These are phyloP conservation scores for Salpingus planirostris DNA, from an alignment of 2,888 invertebrate species.

Conservation along the genomic window DNA sequence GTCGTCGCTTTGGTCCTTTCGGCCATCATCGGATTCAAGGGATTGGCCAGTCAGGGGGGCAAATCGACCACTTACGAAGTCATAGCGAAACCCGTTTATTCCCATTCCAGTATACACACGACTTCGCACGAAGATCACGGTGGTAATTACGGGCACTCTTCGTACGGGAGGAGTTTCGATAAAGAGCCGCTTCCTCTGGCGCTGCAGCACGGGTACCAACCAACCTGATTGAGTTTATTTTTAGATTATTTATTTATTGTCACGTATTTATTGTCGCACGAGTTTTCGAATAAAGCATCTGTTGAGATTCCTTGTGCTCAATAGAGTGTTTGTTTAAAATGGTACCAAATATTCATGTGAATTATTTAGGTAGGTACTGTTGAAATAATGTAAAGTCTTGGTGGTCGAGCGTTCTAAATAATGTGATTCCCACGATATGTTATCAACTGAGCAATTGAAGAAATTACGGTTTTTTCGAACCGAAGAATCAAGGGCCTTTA, in stretches of 20 bases:
- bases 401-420: no score
- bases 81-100: slow-evolving; percentile 67
- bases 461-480: no score
- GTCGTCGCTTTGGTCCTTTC: slow-evolving; percentile 67
- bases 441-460: no score
- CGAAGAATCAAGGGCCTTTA: no score
- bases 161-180: slow-evolving; percentile 43
- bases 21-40: slow-evolving; percentile 63
- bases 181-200: slow-evolving; percentile 29
- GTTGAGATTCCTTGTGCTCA: no score
- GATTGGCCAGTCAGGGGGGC: slow-evolving; percentile 56
- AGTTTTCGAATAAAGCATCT: no score
- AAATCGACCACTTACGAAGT: slow-evolving; percentile 73
- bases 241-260: neutral
- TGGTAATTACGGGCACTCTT: slow-evolving; percentile 30
- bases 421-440: no score
- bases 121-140: slow-evolving; percentile 52
- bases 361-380: no score
- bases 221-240: slow-evolving; percentile 3
- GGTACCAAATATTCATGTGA: no score
- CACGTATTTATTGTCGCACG: no score
- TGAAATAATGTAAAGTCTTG: no score
- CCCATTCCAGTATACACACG: slow-evolving; percentile 54
- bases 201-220: slow-evolving; percentile 28
- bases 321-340: no score